These are phyloP conservation scores for Zhuqinia jingwanae DNA, from an alignment of 2,888 invertebrate species.

Conservation along the genomic window DNA sequence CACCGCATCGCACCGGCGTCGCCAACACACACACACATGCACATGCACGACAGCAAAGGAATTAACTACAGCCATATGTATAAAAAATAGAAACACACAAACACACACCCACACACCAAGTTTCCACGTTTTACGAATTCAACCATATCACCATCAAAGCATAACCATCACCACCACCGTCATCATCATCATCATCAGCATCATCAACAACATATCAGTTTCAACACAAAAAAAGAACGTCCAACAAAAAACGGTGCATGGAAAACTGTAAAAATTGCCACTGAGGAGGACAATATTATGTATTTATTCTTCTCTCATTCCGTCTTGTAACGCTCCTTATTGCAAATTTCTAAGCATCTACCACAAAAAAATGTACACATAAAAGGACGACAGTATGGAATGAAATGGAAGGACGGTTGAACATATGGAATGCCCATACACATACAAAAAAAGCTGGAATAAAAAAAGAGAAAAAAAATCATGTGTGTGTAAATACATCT, in stretches of 20 bases:
- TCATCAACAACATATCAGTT: too few species aligned
- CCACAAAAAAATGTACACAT: neutral
- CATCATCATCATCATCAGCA: conserved; percentile 15
- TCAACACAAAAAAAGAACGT: neutral
- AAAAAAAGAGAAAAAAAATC: neutral
- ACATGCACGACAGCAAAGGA: too few species aligned
- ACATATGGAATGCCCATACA: conserved; percentile 3
- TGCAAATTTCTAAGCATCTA: too few species aligned
- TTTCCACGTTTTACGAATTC: conserved; percentile 26
- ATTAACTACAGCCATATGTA: neutral
- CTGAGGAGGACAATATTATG: neutral
- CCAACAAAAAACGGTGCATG: neutral
- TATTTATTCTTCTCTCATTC: conserved; percentile 14
- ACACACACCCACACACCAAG: neutral
- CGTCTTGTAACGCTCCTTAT: too few species aligned
- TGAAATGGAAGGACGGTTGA: neutral
- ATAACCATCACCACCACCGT: too few species aligned
- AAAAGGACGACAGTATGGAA: neutral
- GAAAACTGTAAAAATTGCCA: conserved; percentile 25
- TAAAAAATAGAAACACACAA: neutral
- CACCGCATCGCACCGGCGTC: neutral
- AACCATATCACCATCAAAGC: too few species aligned
- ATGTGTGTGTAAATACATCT: too few species aligned
- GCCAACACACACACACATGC: neutral
- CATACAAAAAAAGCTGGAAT: neutral